These are phyloP conservation scores for Phalangium opilio DNA, from an alignment of 2,888 invertebrate species.

Conservation along the genomic window DNA sequence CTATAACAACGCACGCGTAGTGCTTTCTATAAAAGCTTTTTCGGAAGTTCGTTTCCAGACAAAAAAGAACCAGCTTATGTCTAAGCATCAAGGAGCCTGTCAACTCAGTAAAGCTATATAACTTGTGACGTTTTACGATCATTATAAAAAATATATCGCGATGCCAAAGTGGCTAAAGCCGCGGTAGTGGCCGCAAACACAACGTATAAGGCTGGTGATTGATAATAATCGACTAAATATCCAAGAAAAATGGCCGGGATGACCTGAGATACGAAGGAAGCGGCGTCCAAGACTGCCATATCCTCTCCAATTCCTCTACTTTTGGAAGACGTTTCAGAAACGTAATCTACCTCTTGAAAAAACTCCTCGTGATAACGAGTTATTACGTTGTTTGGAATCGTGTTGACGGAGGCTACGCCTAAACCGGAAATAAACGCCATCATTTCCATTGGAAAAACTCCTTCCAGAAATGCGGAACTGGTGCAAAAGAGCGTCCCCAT, in stretches of 20 bases:
- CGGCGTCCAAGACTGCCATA: conserved; percentile 31
- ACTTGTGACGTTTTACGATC: too few species aligned
- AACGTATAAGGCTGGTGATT: conserved; percentile 33
- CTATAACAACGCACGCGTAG: too few species aligned
- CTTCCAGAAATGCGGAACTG: conserved; percentile 8
- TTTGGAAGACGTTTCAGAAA: too few species aligned
- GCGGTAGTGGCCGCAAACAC: conserved; percentile 27
- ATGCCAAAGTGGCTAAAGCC: too few species aligned
- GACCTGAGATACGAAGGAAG: conserved; percentile 36
- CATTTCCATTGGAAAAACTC: conserved; percentile 22
- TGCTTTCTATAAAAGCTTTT: too few species aligned
- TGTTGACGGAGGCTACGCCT: conserved; percentile 25
- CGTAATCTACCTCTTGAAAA: conserved; percentile 18
- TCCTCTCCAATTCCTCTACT: conserved; percentile 24
- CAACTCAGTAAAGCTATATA: too few species aligned
- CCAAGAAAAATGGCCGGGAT: conserved; percentile 33
- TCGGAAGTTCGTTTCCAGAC: too few species aligned
- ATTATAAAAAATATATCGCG: too few species aligned
- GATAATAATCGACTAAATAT: conserved; percentile 32
- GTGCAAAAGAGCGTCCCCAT: conserved; percentile 20
- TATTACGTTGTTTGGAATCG: conserved; percentile 25
- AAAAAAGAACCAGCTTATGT: too few species aligned
- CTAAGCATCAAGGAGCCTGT: too few species aligned
- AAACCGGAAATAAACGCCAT: conserved; percentile 26
- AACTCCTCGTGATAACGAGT: conserved; percentile 24